phyloP scores from a whole-genome alignment of 92 coral and sea anemone genomes.

The Diadumene lineata region DNA sequence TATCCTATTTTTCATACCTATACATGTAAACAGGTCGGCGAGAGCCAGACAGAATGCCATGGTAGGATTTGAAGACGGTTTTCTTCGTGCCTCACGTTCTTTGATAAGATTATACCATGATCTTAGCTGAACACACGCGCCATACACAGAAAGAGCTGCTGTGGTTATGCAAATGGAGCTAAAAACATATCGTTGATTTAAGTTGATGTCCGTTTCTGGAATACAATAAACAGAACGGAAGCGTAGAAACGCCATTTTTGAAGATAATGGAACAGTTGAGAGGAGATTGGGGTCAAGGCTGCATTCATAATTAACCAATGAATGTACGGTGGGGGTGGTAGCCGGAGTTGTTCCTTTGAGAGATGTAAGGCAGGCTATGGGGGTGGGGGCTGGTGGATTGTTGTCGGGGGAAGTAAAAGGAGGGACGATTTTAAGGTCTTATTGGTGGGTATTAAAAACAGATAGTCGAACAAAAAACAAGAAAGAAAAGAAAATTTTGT shows the following conservation, averaged over 20 bases:
- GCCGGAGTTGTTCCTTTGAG: no score
- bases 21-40: conserved; percentile 85
- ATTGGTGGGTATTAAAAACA: no score
- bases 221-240: conserved; percentile 79
- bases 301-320: no score
- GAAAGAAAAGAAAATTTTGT: neutral
- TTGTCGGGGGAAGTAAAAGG: no score
- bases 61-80: conserved; percentile 69
- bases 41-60: conserved; percentile 78
- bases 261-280: neutral
- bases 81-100: conserved; percentile 40
- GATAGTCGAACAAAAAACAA: no score
- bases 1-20: conserved; percentile 55
- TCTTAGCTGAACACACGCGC: conserved; percentile 79
- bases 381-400: no score
- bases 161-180: conserved; percentile 77
- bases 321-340: no score
- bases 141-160: conserved; percentile 72
- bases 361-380: no score
- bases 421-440: no score
- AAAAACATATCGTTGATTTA: conserved; percentile 32
- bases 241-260: conserved; percentile 90
- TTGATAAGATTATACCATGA: conserved; percentile 48
- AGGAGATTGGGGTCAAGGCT: conserved; percentile 10
- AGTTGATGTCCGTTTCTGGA: conserved; percentile 37